Evolutionary conservation across 1,140 invertebrate species (phyloP).

Genomic region (Platyscapa corneri): DNA sequence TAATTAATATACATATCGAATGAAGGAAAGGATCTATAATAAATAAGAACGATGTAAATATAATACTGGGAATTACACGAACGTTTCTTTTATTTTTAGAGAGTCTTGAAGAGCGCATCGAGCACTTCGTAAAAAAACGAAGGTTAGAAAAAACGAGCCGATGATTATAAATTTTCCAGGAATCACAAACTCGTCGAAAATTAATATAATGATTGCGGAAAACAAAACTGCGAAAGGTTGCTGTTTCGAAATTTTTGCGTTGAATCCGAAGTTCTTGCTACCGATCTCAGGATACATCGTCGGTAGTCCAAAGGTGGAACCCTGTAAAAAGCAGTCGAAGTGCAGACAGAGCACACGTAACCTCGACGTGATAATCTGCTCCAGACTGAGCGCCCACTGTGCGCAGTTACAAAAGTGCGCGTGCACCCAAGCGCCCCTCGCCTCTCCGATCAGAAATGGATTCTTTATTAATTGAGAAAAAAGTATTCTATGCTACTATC

Average conservation of each 20-base stretch:
- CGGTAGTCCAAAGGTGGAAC: no score
- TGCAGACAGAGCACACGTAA: constrained; percentile 8
- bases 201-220: no score
- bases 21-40: no score
- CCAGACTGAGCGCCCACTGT: not conserved
- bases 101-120: constrained; percentile 83
- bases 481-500: no score
- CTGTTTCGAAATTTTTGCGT: not conserved
- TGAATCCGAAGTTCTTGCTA: not conserved
- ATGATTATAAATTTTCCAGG: constrained; percentile 12
- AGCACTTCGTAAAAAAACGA: constrained; percentile 81
- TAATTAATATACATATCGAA: no score
- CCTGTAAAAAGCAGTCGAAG: not conserved
- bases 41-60: not conserved
- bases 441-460: not conserved
- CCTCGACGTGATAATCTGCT: not conserved
- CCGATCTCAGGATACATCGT: not conserved
- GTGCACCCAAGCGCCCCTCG: not conserved
- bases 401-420: not conserved
- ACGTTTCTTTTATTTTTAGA: constrained; percentile 70
- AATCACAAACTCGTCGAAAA: not conserved
- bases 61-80: not conserved
- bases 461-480: not conserved
- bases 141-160: constrained; percentile 56
- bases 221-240: no score